A percentile compares a stretch with the other conserved stretches of the same genome.
Conservation (phyloP, 1,140 invertebrate genomes). For the Drosophila jambulina region DNA sequence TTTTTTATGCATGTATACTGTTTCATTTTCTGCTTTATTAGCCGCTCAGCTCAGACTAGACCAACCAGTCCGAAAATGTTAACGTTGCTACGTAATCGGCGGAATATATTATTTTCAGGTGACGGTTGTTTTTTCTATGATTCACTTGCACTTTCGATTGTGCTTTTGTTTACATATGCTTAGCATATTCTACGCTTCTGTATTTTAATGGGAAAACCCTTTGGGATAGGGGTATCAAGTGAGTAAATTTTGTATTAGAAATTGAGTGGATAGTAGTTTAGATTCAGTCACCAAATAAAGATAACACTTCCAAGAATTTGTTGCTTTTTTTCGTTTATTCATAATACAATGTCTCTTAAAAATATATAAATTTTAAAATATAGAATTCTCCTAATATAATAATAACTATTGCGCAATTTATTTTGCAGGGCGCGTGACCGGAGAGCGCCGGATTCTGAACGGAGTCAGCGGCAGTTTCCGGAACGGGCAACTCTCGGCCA, state of each 20-base stretch:
- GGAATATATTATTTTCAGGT: slow-evolving; percentile 30
- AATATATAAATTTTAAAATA: neutral
- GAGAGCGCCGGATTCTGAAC: slow-evolving; percentile 86
- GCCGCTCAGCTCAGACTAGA: neutral
- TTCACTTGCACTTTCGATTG: slow-evolving; percentile 7
- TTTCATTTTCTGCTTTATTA: neutral
- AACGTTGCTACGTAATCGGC: neutral
- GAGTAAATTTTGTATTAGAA: neutral
- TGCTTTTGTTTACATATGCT: neutral
- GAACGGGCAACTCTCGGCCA: slow-evolving; percentile 92
- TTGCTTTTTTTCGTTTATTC: neutral
- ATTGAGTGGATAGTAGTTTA: neutral
- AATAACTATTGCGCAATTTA: neutral
- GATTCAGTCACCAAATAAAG: neutral
- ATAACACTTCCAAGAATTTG: neutral
- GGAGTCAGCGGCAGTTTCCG: slow-evolving; percentile 89
- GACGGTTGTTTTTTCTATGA: neutral
- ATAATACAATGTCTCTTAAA: too few species aligned
- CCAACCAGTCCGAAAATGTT: slow-evolving; percentile 21
- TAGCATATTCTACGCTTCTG: slow-evolving; percentile 1
- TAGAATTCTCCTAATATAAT: neutral
- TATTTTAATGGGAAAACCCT: neutral
- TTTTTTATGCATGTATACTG: neutral
- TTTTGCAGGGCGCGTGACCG: slow-evolving; percentile 72
- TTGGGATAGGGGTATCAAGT: neutral